phyloP scores from a whole-genome alignment of 1,140 invertebrate genomes.

The Heliconius nattereri region DNA sequence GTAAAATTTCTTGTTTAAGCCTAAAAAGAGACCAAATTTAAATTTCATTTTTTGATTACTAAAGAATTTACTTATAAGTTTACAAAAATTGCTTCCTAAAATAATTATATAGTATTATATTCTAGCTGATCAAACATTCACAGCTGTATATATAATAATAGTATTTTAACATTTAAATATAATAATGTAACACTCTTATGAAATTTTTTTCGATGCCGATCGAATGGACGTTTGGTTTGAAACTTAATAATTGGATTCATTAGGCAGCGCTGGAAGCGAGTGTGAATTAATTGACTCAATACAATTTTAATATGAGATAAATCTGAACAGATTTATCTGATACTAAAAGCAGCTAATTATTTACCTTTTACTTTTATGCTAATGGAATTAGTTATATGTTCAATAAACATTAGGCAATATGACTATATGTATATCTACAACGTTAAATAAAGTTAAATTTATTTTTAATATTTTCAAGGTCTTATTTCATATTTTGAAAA shows the following conservation, averaged over 20 bases:
- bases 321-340: neutral
- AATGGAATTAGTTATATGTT: neutral
- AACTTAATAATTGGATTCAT: slow-evolving; percentile 18
- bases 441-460: too few relatives aligned
- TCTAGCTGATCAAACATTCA: too few relatives aligned
- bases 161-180: neutral
- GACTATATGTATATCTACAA: neutral
- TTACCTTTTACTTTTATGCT: neutral
- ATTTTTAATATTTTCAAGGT: too few relatives aligned
- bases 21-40: too few relatives aligned
- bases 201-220: slow-evolving; percentile 19
- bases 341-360: slow-evolving; percentile 14
- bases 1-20: too few relatives aligned
- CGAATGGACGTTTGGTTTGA: slow-evolving; percentile 11
- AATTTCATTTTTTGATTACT: too few relatives aligned
- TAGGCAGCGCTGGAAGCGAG: slow-evolving; percentile 6
- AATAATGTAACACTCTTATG: neutral
- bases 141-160: too few relatives aligned
- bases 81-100: too few relatives aligned
- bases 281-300: slow-evolving; percentile 15
- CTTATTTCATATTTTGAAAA: too few relatives aligned
- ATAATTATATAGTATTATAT: too few relatives aligned
- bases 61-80: too few relatives aligned
- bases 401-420: neutral
- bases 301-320: slow-evolving; percentile 12